Evolutionary conservation across 1,140 invertebrate species (phyloP).

Genomic region (Anastrepha ludens): DNA sequence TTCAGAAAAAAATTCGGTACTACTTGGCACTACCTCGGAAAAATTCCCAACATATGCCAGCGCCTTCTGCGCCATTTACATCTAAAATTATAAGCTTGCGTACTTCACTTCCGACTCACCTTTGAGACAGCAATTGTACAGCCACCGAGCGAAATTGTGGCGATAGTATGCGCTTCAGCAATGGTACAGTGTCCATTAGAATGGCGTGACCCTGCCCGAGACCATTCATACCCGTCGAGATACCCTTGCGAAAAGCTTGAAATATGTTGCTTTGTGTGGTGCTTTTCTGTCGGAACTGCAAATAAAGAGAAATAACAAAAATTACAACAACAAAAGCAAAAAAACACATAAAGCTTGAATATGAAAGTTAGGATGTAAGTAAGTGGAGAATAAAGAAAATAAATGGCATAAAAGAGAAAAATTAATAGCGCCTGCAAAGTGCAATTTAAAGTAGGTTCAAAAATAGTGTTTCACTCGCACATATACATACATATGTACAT

Average conservation of each 20-base stretch:
- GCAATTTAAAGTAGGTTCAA: constrained; percentile 36
- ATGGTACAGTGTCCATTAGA: constrained; percentile 84
- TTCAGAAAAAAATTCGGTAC: constrained; percentile 73
- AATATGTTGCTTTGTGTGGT: constrained; percentile 78
- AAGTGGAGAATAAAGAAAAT: background rate
- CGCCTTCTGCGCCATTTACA: no score
- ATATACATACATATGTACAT: background rate
- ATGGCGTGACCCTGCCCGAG: constrained; percentile 77
- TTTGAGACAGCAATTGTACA: constrained; percentile 71
- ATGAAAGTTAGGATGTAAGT: background rate
- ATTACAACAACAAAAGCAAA: background rate
- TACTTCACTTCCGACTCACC: constrained; percentile 56
- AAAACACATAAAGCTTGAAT: background rate
- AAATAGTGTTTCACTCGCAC: background rate
- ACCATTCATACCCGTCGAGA: constrained; percentile 78
- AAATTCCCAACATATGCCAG: no score
- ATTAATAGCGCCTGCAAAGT: constrained; percentile 45
- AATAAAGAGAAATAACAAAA: constrained; percentile 41
- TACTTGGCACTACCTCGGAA: no score
- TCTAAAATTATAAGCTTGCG: no score
- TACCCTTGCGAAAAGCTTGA: constrained; percentile 79
- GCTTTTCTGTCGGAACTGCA: constrained; percentile 78
- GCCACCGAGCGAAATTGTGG: constrained; percentile 87
- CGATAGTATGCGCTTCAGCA: constrained; percentile 84
- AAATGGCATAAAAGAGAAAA: constrained; percentile 28